Percentiles rank a stretch among this genome's conserved stretches.
Evolutionary conservation across 1,140 invertebrate species (phyloP).

Genomic region (Ceratosolen solmsi): DNA sequence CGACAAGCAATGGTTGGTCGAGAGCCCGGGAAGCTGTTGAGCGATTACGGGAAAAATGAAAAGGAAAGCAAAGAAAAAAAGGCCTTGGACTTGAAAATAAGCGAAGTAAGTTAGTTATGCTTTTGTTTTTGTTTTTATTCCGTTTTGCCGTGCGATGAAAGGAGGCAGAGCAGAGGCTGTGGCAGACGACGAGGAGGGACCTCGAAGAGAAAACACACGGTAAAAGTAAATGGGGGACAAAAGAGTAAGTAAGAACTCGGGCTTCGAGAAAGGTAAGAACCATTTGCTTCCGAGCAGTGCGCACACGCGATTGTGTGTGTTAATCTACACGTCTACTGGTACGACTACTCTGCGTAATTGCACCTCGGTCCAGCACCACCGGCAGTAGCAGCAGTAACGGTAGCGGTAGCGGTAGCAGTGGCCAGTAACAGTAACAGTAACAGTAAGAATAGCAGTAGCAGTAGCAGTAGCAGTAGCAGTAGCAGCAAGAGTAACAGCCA

Average conservation of each 20-base stretch:
- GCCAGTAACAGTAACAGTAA: background rate
- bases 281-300: slow-evolving; percentile 52
- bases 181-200: too few species aligned
- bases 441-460: background rate
- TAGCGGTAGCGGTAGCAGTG: background rate
- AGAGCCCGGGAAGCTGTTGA: background rate
- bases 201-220: background rate
- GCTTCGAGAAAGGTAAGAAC: slow-evolving; percentile 28
- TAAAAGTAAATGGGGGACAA: slow-evolving; percentile 40
- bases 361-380: slow-evolving; percentile 28
- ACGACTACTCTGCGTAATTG: slow-evolving; percentile 50
- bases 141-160: background rate
- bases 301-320: slow-evolving; percentile 54
- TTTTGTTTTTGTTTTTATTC: too few species aligned
- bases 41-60: background rate
- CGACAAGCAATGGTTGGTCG: slow-evolving; percentile 8
- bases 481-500: background rate
- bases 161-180: slow-evolving; percentile 19
- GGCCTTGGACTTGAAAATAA: background rate
- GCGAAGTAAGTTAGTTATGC: background rate
- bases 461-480: background rate
- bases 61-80: slow-evolving; percentile 1
- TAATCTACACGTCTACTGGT: slow-evolving; percentile 51
- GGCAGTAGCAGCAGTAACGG: background rate
- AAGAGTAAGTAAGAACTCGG: background rate